These are phyloP conservation scores for Eulemur mongoz DNA, from an alignment of 2,797 vertebrate genomes.

Conservation along the genomic window DNA sequence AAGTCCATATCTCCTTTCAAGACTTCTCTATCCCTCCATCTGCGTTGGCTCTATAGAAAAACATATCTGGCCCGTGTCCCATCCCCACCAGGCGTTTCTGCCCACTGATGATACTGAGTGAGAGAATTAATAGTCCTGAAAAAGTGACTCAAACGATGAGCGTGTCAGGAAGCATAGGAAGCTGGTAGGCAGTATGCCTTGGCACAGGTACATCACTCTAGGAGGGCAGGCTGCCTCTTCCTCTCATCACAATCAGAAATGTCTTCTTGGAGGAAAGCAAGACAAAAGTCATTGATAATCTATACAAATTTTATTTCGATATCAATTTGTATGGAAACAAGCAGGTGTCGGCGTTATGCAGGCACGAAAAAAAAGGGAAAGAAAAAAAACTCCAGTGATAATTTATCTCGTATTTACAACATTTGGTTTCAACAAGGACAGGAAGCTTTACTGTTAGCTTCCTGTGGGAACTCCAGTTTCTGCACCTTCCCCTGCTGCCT, in stretches of 20 bases:
- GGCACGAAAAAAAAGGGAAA: slow-evolving; percentile 66
- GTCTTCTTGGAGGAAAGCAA: slow-evolving; percentile 59
- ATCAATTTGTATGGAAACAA: slow-evolving; percentile 78
- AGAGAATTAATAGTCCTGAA: slow-evolving; percentile 32
- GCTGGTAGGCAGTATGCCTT: background rate
- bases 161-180: background rate
- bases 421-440: slow-evolving; percentile 92
- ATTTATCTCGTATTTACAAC: slow-evolving; percentile 59
- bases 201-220: background rate
- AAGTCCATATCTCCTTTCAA: background rate
- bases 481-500: slow-evolving; percentile 91
- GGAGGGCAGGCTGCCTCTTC: background rate
- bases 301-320: slow-evolving; percentile 84
- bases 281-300: slow-evolving; percentile 71
- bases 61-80: background rate
- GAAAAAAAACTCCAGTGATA: slow-evolving; percentile 61
- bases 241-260: background rate
- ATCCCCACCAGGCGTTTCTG: background rate
- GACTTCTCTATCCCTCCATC: background rate
- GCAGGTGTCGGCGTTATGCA: slow-evolving; percentile 68
- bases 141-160: slow-evolving; percentile 11
- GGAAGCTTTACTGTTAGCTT: slow-evolving; percentile 87
- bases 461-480: slow-evolving; percentile 88
- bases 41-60: background rate
- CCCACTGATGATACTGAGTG: background rate